Base-by-base conservation (phyloP, 2,113 vertebrate species). In the Syngnathus typhle region DNA sequence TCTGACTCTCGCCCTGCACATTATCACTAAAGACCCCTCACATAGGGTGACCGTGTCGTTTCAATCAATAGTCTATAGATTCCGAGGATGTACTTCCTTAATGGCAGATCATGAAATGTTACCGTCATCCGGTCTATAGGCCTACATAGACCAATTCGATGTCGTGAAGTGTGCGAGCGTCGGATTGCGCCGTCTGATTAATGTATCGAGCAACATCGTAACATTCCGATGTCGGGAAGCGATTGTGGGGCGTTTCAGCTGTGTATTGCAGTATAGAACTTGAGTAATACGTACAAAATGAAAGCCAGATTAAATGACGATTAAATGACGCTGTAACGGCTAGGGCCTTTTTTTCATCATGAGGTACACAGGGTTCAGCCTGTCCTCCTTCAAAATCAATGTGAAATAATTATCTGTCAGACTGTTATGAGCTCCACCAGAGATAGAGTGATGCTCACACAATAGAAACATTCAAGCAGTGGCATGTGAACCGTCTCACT, bases 321-420 rank as follows among this genome's bases (percentile, higher is more conserved):
- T 80, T 84, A 80, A 72, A 71, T n/a, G 2, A 52, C 1, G n/a
- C 19, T 21, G 21, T 21, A 8, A n/a, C 8, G n/a, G 47, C 18
- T 7, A 19, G 18, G 18, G 47, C 18, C 6, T 43, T 49, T 49
- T 49, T 11, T 49, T n/a, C 16, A 19, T 68, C 73, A 77, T 21
- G 66, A 74, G 75, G 58, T 74, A 72, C 75, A 74, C 73, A 76
- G 47, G 27, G n/a, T 61, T 43, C 64, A 68, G 73, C 65, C 72
- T 66, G 70, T 68, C 69, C 69, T 61, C 67, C 66, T 74, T 75
- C 72, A 64, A 75, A 68, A 77, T 83, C 78, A 82, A 74, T 81
- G 75, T 77, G 65, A 83, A 82, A 82, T 78, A 72, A 80, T 75
- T 77, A 69, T 72, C 65, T 44, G 12, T 69, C n/a, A 76, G 79